Conservation (phyloP, 2,888 invertebrate genomes). For the Thumatha senex region DNA sequence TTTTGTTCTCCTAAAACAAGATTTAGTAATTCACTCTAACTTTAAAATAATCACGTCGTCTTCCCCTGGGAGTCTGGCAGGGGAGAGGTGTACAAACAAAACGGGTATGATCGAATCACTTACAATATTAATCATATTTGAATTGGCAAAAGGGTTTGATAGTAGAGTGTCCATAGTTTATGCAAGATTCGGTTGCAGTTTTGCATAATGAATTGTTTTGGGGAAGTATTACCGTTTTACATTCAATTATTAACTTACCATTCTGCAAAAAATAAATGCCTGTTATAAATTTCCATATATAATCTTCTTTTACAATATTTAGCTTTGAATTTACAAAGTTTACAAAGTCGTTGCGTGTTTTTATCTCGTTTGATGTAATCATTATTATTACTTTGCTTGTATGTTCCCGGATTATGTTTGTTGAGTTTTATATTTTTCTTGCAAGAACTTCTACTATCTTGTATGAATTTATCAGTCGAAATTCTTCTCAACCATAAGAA, state of each 20-base stretch:
- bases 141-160: constrained; percentile 16
- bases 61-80: constrained; percentile 29
- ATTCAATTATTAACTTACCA: background rate
- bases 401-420: no score
- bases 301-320: no score
- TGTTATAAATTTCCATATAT: no score
- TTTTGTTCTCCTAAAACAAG: constrained; percentile 3
- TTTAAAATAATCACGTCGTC: constrained; percentile 36
- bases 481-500: no score
- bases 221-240: background rate
- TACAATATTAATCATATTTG: constrained; percentile 47
- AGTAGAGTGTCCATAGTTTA: background rate
- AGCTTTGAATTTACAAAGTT: no score
- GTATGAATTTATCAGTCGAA: no score
- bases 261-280: no score
- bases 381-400: no score
- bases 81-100: constrained; percentile 19
- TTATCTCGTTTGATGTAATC: no score
- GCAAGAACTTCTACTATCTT: no score
- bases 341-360: no score
- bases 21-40: constrained; percentile 32
- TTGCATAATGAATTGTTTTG: background rate
- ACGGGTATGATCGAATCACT: constrained; percentile 33
- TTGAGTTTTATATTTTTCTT: no score
- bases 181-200: background rate